phyloP scores from a whole-genome alignment of 2,888 invertebrate species.

The Frankliniella intonsa region DNA sequence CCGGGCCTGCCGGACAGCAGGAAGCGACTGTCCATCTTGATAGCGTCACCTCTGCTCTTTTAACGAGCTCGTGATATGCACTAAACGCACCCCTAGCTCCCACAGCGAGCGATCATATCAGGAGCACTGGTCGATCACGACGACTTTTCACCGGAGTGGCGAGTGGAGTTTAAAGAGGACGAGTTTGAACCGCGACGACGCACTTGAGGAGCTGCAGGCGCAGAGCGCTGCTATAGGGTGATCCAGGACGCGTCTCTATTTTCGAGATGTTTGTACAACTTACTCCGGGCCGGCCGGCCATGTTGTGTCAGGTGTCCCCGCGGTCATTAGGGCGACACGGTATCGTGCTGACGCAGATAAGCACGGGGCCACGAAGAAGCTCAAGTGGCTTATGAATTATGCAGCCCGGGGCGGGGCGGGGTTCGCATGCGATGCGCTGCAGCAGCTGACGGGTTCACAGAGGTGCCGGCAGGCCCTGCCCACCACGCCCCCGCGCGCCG shows the following conservation, averaged over 20 bases:
- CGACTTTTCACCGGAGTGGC: too few relatives aligned
- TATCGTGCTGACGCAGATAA: background rate
- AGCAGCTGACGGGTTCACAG: conserved; percentile 6
- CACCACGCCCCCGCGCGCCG: background rate
- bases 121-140: too few relatives aligned
- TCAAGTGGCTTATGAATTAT: conserved; percentile 14
- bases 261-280: too few relatives aligned
- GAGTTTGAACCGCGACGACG: too few relatives aligned
- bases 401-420: background rate
- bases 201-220: too few relatives aligned
- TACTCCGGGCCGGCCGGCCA: too few relatives aligned
- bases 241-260: too few relatives aligned
- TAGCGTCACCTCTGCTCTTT: background rate
- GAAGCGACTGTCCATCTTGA: conserved; percentile 17
- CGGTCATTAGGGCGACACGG: conserved; percentile 23
- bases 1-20: background rate
- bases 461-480: background rate
- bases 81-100: too few relatives aligned
- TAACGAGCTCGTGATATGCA: background rate
- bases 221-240: too few relatives aligned
- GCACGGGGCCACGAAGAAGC: conserved; percentile 16
- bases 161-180: too few relatives aligned
- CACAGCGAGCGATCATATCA: background rate
- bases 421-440: background rate
- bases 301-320: background rate